These are phyloP conservation scores for Potamarius usumacintae DNA, from an alignment of 2,113 vertebrate species.

Conservation along the genomic window DNA sequence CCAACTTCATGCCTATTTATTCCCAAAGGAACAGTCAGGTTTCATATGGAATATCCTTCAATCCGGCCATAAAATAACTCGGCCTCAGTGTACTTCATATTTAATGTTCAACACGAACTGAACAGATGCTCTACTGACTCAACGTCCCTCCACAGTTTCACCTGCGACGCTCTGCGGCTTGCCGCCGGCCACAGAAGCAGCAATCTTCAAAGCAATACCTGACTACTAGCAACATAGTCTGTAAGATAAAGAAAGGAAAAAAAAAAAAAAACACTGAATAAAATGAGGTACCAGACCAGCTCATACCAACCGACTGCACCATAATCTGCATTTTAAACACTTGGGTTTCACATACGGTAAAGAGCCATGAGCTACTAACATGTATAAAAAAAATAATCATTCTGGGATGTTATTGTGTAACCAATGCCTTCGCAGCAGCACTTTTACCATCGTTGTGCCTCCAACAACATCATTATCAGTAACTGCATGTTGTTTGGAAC, in stretches of 20 bases:
- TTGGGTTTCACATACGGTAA: constrained; percentile 53
- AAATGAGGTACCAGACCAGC: constrained; percentile 70
- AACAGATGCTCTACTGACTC: constrained; percentile 70
- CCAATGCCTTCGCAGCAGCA: constrained; percentile 51
- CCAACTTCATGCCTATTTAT: constrained; percentile 42
- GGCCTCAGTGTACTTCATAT: constrained; percentile 64
- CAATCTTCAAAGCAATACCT: constrained; percentile 45
- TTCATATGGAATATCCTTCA: constrained; percentile 66
- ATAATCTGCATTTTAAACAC: constrained; percentile 60
- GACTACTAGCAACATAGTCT: constrained; percentile 61
- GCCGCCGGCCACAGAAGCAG: constrained; percentile 42
- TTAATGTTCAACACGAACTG: constrained; percentile 60
- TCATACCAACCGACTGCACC: constrained; percentile 67
- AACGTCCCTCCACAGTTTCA: constrained; percentile 62
- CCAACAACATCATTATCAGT: constrained; percentile 63
- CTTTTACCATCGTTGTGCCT: constrained; percentile 41
- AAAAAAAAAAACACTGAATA: constrained; percentile 70
- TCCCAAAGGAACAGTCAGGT: constrained; percentile 52
- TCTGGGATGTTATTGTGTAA: constrained; percentile 59
- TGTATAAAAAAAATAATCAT: constrained; percentile 64
- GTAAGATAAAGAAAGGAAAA: constrained; percentile 38
- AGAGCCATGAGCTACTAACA: constrained; percentile 56
- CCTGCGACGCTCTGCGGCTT: constrained; percentile 61
- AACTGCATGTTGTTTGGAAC: constrained; percentile 68
- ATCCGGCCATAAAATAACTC: constrained; percentile 46